Conservation (phyloP, 2,113 vertebrate genomes). For the Genyomyrus donnyi region DNA sequence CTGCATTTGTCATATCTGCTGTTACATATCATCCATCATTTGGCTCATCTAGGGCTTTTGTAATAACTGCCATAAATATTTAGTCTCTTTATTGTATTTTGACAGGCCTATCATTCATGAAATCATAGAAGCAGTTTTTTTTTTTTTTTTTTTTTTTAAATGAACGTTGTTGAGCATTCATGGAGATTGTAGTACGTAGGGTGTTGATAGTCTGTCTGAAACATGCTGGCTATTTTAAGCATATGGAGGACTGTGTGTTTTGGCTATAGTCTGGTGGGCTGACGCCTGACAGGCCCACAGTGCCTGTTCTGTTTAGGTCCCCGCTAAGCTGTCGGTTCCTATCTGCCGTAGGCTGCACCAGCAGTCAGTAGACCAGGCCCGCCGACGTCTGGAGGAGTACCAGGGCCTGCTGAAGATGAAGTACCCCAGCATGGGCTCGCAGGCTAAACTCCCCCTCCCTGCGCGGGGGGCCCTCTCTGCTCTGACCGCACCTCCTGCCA, state of each 20-base stretch:
- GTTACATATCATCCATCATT: background rate
- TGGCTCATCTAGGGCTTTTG: background rate
- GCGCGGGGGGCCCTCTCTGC: background rate
- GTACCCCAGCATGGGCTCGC: background rate
- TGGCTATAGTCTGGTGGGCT: background rate
- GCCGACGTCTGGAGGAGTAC: constrained; percentile 70
- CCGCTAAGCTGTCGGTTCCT: background rate
- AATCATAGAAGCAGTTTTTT: background rate
- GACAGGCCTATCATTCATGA: background rate
- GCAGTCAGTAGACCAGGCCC: constrained; percentile 65
- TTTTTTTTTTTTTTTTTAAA: background rate
- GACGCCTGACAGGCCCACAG: background rate
- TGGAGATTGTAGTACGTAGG: background rate
- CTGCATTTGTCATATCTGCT: background rate
- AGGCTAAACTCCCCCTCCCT: background rate
- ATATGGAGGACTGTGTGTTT: background rate
- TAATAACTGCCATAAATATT: background rate
- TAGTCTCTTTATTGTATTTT: background rate
- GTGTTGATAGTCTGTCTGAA: background rate
- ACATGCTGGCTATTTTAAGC: background rate
- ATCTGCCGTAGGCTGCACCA: constrained; percentile 62
- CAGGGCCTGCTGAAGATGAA: constrained; percentile 44
- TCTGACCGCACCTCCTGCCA: background rate
- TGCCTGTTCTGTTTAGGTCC: background rate
- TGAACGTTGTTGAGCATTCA: background rate